Evolutionary conservation across 2,888 invertebrate genomes (phyloP).

Genomic region (Pheosia tremula): DNA sequence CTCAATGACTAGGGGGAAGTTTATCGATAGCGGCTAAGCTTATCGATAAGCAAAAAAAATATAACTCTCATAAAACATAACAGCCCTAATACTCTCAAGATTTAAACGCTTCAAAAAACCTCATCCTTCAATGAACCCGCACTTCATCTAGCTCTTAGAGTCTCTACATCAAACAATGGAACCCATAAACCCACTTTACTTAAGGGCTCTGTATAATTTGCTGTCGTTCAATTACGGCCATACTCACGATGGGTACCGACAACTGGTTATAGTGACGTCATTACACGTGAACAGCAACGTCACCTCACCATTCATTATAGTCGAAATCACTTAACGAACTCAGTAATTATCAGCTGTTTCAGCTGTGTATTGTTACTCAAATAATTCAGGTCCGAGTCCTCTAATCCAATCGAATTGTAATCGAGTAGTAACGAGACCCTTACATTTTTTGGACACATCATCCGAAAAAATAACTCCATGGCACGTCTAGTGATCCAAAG

Average conservation of each 20-base stretch:
- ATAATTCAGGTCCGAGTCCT: no score
- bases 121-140: not conserved
- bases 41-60: no score
- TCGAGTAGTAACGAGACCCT: no score
- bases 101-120: not conserved
- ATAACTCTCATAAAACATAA: not conserved
- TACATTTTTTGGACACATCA: no score
- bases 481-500: no score
- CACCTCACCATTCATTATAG: not conserved
- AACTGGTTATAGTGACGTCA: conserved; percentile 14
- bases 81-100: not conserved
- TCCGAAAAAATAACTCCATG: no score
- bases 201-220: conserved; percentile 31
- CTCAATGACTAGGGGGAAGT: no score
- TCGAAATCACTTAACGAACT: not conserved
- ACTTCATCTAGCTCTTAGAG: not conserved
- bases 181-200: conserved; percentile 25
- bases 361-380: not conserved
- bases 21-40: no score
- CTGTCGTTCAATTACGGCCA: conserved; percentile 29
- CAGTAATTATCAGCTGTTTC: not conserved
- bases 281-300: not conserved
- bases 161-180: conserved; percentile 25
- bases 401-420: no score
- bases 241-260: conserved; percentile 19